Conservation (phyloP, 2,888 invertebrate genomes). For the Linnaemya tessellans region DNA sequence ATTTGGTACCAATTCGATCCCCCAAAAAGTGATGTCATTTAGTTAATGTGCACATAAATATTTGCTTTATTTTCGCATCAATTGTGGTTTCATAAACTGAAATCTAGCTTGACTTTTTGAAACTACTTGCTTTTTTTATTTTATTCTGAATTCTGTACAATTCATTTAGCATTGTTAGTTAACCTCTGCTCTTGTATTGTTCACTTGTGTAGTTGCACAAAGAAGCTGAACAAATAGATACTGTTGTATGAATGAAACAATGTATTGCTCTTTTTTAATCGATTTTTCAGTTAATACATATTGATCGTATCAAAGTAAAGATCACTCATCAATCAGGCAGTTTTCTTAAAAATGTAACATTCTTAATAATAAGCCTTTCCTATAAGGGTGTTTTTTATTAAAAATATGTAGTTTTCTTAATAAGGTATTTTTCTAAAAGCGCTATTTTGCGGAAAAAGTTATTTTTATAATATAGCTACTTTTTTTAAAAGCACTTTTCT, state of each 20-base stretch:
- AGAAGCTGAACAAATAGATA: background rate
- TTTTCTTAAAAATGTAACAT: too few relatives aligned
- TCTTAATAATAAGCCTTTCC: too few relatives aligned
- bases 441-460: too few relatives aligned
- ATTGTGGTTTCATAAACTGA: background rate
- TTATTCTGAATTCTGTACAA: constrained; percentile 1
- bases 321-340: too few relatives aligned
- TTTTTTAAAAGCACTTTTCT: too few relatives aligned
- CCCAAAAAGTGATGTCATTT: constrained; percentile 55
- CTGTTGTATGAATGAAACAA: background rate
- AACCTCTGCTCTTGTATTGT: constrained; percentile 44
- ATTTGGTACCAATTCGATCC: constrained; percentile 7
- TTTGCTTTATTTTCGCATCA: constrained; percentile 4
- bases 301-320: background rate
- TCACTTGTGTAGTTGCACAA: background rate
- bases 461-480: too few relatives aligned
- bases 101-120: constrained; percentile 24
- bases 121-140: constrained; percentile 6
- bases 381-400: too few relatives aligned
- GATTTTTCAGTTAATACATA: background rate
- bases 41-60: background rate
- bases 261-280: background rate
- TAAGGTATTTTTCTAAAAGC: too few relatives aligned
- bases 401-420: too few relatives aligned
- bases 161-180: constrained; percentile 49